phyloP scores from a whole-genome alignment of 2,797 vertebrate species.

The Cyclopterus lumpus region DNA sequence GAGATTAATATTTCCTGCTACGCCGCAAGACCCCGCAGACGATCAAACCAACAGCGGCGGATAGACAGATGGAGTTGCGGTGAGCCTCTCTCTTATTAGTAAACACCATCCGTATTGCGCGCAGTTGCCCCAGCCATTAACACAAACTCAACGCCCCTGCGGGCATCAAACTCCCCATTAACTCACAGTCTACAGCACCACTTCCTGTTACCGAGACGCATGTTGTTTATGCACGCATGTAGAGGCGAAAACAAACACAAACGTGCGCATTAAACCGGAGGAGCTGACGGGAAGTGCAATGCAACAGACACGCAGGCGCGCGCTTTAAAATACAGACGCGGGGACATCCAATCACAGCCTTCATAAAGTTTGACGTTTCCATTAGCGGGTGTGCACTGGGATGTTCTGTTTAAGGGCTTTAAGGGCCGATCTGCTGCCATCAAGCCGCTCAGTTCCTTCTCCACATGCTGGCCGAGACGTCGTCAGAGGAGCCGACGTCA shows the following conservation, averaged over 20 bases:
- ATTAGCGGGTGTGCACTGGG: constrained; percentile 47
- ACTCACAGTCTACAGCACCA: constrained; percentile 37
- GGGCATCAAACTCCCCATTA: constrained; percentile 67
- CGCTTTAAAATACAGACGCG: constrained; percentile 44
- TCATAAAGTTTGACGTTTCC: constrained; percentile 60
- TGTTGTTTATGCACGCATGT: constrained; percentile 42
- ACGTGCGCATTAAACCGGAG: not conserved
- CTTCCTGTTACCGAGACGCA: constrained; percentile 53
- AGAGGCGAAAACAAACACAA: constrained; percentile 28
- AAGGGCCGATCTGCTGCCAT: constrained; percentile 19
- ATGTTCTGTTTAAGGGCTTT: constrained; percentile 22
- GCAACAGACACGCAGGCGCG: not conserved
- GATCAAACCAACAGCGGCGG: constrained; percentile 58
- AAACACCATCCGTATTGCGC: constrained; percentile 46
- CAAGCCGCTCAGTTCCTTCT: constrained; percentile 17
- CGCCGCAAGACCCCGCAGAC: constrained; percentile 24
- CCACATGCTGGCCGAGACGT: constrained; percentile 5
- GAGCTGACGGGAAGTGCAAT: not conserved
- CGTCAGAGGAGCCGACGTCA: constrained; percentile 2
- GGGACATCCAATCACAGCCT: constrained; percentile 62
- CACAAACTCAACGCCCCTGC: constrained; percentile 45
- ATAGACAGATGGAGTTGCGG: constrained; percentile 55
- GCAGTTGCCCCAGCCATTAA: constrained; percentile 57
- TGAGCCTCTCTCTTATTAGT: constrained; percentile 58
- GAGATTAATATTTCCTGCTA: constrained; percentile 40